Base-by-base conservation (phyloP, 2,888 invertebrate species). In the Cataglyphis rosenhaueri region DNA sequence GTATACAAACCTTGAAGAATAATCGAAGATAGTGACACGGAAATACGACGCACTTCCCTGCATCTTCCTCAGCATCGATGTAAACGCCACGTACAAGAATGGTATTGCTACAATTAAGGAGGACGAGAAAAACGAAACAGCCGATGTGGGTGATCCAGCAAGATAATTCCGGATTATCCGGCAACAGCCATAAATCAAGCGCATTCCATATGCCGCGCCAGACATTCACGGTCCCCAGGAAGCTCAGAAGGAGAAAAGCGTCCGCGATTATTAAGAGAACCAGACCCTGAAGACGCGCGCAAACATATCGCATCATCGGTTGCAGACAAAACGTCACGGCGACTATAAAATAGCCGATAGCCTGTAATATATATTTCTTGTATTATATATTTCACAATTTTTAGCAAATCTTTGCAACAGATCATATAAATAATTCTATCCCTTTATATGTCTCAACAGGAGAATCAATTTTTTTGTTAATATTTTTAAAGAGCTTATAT, bases 161-260 rank as follows among this genome's bases (percentile, higher is more conserved):
- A 94, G 98, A 98, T 87, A 97, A 94, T 85, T 97, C 96, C 65
- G 96, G 96, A 89, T 97, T 95, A 84, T 97, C 98, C 97, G 96
- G 91, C 92, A 95, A 85, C 86, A 98, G 96, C 94, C 97, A 97
- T 55, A 97, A 95, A 94, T 98, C 97, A 35, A 98, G 95, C 81
- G 97, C 94, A 86, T 96, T 97, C 98, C 98, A 98, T 81, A 98
- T 96, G 18, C 98, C 98, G 65, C 98, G 96, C 98, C 98, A 98
- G 15, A 98, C 97, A 94, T 98, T 98, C 75, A 98, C 97, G 0
- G 98, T 98, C 18, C 97, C 98, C 85, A 97, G 93, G 93, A 98
- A 97, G 57, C 97, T 97, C 86, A 97, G 95, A 84, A 98, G 95
- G 85, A 97, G 96, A 95, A 97, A 98, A 15, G 96, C 93, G 92